Evolutionary conservation across 2,888 invertebrate genomes (phyloP), one percentile per base, ranked within the genome.

Genomic region (Oscheius sp.): DNA sequence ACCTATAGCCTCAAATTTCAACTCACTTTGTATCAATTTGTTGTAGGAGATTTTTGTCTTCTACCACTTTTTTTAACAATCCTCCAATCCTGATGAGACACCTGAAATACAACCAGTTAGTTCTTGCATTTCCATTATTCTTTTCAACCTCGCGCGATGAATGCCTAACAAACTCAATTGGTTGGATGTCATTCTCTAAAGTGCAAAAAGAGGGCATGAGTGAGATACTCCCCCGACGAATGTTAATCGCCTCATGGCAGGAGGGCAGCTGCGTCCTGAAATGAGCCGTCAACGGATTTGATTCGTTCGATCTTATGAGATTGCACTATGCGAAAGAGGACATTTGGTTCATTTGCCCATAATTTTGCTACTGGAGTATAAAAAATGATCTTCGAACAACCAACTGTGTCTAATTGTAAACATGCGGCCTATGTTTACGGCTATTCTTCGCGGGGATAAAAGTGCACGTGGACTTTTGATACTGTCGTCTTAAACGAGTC

Each of bases 21-120:
- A 57, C 59, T 59, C 30, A 59, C 59, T 59, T 59, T 24, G 41
- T 28, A n/a, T 38, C 41, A 17, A 59, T 59, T 28, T 59, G 59
- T 26, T 6, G 2, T 17, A 41, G 44, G 6, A 38, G 26, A 12
- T 24, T n/a, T 17, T 44, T 59, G 44, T 59, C 44, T 9, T 59
- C 59, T 8, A 59, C 59, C 2, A 59, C 4, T 28, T 59, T 41
- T 17, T 26, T 8, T n/a, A 59, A 41, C 14, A 59, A 30, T n/a
- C 30, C 59, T 12, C 59, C 59, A 28, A 59, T 44, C 3, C 59
- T 24, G 14, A 59, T 59, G 28, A 59, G 59, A 20, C 59, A 59
- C 44, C 59, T 59, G 44, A 41, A 59, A 59, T 17, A 14, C 17
- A 51, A 28, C 2, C 30, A 28, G 17, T 45, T 12, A 14, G 20